Conservation (phyloP, 2,113 vertebrate genomes). For the Melanostigma gelatinosum region DNA sequence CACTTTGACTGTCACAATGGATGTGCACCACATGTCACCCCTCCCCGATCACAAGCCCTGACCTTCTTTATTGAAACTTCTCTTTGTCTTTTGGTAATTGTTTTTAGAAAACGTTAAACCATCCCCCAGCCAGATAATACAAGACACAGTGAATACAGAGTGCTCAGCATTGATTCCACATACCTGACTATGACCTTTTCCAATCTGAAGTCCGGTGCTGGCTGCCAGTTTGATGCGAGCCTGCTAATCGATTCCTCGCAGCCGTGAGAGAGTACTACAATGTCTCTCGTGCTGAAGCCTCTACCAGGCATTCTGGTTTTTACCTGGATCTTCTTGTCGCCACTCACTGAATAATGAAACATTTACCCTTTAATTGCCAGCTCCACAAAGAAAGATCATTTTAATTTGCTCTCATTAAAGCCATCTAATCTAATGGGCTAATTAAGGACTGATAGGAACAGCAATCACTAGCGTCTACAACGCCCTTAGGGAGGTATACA, state of each 20-base stretch:
- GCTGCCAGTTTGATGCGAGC: constrained; percentile 74
- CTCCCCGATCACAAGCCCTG: constrained; percentile 54
- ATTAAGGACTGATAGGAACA: constrained; percentile 76
- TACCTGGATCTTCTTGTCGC: constrained; percentile 61
- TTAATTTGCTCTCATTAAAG: constrained; percentile 79
- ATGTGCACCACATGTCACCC: constrained; percentile 55
- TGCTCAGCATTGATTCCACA: constrained; percentile 74
- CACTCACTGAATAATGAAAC: constrained; percentile 74
- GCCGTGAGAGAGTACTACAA: constrained; percentile 51
- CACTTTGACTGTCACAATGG: constrained; percentile 61
- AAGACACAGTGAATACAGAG: constrained; percentile 74
- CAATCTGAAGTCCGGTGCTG: constrained; percentile 65
- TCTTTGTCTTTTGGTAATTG: constrained; percentile 77
- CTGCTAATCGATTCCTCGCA: constrained; percentile 64
- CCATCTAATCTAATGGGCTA: constrained; percentile 77
- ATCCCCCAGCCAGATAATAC: constrained; percentile 60
- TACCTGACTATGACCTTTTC: constrained; percentile 79
- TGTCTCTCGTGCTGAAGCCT: constrained; percentile 55
- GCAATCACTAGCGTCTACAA: constrained; percentile 69
- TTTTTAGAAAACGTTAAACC: constrained; percentile 68
- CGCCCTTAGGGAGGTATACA: constrained; percentile 69
- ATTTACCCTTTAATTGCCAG: constrained; percentile 77
- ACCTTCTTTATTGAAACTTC: constrained; percentile 69
- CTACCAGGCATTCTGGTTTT: constrained; percentile 41
- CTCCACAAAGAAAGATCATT: constrained; percentile 75